These are phyloP conservation scores for Diloba caeruleocephala DNA, from an alignment of 2,888 invertebrate species.

Conservation along the genomic window DNA sequence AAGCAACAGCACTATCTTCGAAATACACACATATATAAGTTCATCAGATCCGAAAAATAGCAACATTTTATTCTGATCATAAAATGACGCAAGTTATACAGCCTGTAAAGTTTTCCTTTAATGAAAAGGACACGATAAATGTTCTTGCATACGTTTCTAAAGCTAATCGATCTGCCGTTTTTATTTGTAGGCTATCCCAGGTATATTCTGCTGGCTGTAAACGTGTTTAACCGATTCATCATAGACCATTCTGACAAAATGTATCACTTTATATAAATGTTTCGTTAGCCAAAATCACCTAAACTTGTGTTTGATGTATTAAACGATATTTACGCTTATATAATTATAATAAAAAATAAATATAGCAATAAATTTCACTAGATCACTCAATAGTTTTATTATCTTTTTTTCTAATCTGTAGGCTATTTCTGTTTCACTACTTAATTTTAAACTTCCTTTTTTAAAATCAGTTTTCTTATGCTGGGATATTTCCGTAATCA, in stretches of 20 bases:
- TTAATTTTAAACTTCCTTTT: too few species aligned
- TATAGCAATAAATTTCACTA: too few species aligned
- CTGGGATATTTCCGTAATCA: constrained; percentile 19
- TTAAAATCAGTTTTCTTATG: too few species aligned
- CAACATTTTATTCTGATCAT: constrained; percentile 56
- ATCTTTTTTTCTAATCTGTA: too few species aligned
- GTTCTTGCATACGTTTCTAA: constrained; percentile 72
- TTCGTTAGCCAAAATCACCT: too few species aligned
- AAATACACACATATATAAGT: constrained; percentile 30
- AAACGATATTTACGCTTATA: too few species aligned
- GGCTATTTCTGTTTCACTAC: too few species aligned
- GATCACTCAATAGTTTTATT: too few species aligned
- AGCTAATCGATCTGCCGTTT: constrained; percentile 61
- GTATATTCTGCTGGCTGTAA: constrained; percentile 54
- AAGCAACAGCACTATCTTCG: too few species aligned
- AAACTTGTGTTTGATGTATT: too few species aligned
- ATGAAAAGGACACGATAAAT: constrained; percentile 67
- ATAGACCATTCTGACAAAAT: constrained; percentile 33
- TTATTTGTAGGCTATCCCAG: constrained; percentile 61
- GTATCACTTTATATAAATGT: constrained; percentile 12
- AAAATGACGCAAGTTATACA: constrained; percentile 58
- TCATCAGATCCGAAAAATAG: constrained; percentile 49
- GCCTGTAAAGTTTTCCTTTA: constrained; percentile 58
- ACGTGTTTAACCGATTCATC: constrained; percentile 51
- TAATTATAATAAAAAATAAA: too few species aligned